These are phyloP conservation scores for Leucoptera coffeella DNA, from an alignment of 2,888 invertebrate species.

Conservation along the genomic window DNA sequence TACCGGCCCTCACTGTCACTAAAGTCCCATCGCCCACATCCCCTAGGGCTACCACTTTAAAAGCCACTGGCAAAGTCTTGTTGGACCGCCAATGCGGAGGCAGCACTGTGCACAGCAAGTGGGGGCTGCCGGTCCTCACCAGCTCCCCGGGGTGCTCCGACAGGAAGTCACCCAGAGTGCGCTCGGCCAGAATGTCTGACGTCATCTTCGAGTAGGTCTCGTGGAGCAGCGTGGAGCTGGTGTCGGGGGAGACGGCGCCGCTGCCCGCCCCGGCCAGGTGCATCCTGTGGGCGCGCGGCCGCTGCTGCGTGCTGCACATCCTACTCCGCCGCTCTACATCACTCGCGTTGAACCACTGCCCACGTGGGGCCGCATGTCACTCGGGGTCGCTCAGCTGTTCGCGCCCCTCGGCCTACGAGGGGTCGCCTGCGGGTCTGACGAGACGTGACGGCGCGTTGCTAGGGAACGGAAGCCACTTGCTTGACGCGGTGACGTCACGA, in stretches of 20 bases:
- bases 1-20: constrained; percentile 93
- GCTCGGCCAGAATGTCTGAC: constrained; percentile 82
- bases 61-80: constrained; percentile 94
- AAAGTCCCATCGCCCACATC: constrained; percentile 94
- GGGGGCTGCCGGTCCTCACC: constrained; percentile 87
- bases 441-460: constrained; percentile 33
- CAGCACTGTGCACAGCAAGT: constrained; percentile 90
- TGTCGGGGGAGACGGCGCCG: constrained; percentile 63
- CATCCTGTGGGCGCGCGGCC: constrained; percentile 46
- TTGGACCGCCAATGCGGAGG: constrained; percentile 98
- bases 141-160: constrained; percentile 90
- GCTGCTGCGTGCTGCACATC: constrained; percentile 45
- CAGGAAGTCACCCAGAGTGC: constrained; percentile 79
- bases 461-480: constrained; percentile 45
- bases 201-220: constrained; percentile 86
- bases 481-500: constrained; percentile 48
- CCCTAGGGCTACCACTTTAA: constrained; percentile 92
- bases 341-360: constrained; percentile 3
- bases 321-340: constrained; percentile 1
- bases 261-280: constrained; percentile 44
- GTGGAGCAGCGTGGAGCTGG: constrained; percentile 65
- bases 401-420: constrained; percentile 1
- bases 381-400: constrained; percentile 3
- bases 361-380: constrained; percentile 8
- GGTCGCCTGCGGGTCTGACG: constrained; percentile 13